Percentiles rank a stretch among this genome's conserved stretches.
phyloP scores from a whole-genome alignment of 2,113 vertebrate species.

The Apodemus sylvaticus region DNA sequence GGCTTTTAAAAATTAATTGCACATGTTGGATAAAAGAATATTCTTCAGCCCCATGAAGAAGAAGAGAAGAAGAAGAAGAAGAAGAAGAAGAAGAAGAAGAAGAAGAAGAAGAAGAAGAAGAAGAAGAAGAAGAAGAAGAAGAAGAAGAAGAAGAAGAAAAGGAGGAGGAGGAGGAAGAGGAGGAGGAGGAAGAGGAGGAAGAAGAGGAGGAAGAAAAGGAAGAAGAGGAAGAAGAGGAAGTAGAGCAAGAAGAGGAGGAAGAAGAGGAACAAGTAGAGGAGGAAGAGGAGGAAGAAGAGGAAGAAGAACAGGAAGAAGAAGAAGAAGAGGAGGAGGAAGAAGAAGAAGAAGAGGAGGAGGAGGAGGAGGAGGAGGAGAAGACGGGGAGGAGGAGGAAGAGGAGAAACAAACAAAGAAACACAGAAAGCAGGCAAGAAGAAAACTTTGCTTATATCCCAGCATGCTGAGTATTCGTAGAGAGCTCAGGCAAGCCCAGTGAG shows the following conservation, averaged over 20 bases:
- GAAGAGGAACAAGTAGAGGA: not conserved
- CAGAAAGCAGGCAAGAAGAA: not conserved
- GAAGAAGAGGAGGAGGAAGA: not conserved
- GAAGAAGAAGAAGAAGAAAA: no score
- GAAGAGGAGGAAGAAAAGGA: no score
- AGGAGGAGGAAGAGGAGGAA: rapidly evolving
- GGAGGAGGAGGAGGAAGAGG: rapidly evolving
- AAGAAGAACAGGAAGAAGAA: no score
- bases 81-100: no score
- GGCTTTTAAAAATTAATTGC: not conserved
- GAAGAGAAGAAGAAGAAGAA: not conserved
- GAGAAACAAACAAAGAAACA: not conserved
- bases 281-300: no score
- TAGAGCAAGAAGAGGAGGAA: not conserved
- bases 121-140: rapidly evolving
- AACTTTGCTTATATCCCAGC: not conserved
- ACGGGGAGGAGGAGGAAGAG: no score
- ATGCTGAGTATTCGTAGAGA: not conserved
- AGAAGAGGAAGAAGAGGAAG: no score
- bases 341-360: no score
- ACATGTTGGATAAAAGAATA: not conserved
- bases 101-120: no score
- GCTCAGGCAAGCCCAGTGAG: not conserved
- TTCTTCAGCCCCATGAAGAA: not conserved
- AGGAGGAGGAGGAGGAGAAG: rapidly evolving